Base-by-base conservation (phyloP, 1,140 invertebrate species). In the Metaphire vulgaris region DNA sequence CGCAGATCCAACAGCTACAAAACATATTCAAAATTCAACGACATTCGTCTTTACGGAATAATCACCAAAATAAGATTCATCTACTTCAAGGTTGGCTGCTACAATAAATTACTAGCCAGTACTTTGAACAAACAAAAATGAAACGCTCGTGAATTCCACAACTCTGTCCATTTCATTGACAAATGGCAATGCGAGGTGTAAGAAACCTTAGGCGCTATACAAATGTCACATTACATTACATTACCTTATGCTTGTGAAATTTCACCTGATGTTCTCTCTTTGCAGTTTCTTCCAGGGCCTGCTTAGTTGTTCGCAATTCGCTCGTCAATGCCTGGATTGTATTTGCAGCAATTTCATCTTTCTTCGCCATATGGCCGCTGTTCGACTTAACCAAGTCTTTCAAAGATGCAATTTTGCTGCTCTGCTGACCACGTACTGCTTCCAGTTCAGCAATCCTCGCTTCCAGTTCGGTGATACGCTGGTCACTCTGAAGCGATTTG, bases 1-100 rank as follows among this genome's bases (percentile, higher is more conserved):
- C 86, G 82, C 78, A 87, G 84, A 74, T 87, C 86, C 26, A 87
- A 70, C 72, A 87, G 74, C 86, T 87, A 80, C 21, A 80, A 81
- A n/a, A n/a, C n/a, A n/a, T n/a, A n/a, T n/a, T n/a, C n/a, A n/a
- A n/a, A n/a, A n/a, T n/a, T n/a, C n/a, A n/a, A n/a, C n/a, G n/a
- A n/a, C n/a, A n/a, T n/a, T n/a, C n/a, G n/a, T n/a, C n/a, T n/a
- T n/a, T n/a, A n/a, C n/a, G n/a, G n/a, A n/a, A n/a, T n/a, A n/a
- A n/a, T n/a, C n/a, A n/a, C n/a, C n/a, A n/a, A n/a, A n/a, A n/a
- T n/a, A n/a, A n/a, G n/a, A n/a, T n/a, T n/a, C n/a, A n/a, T n/a
- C n/a, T n/a, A n/a, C n/a, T n/a, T n/a, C n/a, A n/a, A n/a, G n/a
- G n/a, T n/a, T n/a, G n/a, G n/a, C n/a, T n/a, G n/a, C n/a, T n/a